A percentile compares a stretch with the other conserved stretches of the same genome.
phyloP scores from a whole-genome alignment of 2,888 invertebrate species.

The Microctonus brassicae region DNA sequence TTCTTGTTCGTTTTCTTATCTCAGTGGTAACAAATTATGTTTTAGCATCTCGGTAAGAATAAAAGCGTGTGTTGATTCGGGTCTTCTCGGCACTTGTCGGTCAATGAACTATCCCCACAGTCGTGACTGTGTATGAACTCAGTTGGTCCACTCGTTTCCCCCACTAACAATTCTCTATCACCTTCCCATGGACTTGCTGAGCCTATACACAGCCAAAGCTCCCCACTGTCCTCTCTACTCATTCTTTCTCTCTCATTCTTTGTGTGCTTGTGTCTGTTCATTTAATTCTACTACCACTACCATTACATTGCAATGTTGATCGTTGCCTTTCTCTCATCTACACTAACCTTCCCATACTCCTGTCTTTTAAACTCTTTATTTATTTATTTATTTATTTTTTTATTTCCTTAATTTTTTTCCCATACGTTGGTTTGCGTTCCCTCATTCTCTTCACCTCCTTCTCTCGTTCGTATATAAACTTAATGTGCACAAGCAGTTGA shows the following conservation, averaged over 20 bases:
- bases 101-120: conserved; percentile 64
- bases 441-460: conserved; percentile 1
- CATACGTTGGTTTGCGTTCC: conserved; percentile 1
- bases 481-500: background rate
- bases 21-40: conserved; percentile 42
- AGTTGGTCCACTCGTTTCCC: conserved; percentile 68
- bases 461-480: background rate
- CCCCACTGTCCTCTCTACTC: conserved; percentile 16
- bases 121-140: conserved; percentile 65
- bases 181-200: conserved; percentile 17
- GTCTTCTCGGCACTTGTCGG: conserved; percentile 63
- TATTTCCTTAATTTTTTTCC: conserved; percentile 9
- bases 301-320: conserved; percentile 12
- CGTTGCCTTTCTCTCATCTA: conserved; percentile 12
- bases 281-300: conserved; percentile 11
- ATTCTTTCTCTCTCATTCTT: conserved; percentile 11
- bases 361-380: conserved; percentile 8
- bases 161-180: conserved; percentile 24
- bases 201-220: conserved; percentile 3
- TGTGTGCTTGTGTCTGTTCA: conserved; percentile 10
- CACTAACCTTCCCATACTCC: background rate
- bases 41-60: conserved; percentile 44
- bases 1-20: background rate
- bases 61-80: conserved; percentile 49
- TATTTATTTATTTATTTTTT: background rate